Conservation (phyloP, 2,888 invertebrate genomes). For the Drosophila histrio region DNA sequence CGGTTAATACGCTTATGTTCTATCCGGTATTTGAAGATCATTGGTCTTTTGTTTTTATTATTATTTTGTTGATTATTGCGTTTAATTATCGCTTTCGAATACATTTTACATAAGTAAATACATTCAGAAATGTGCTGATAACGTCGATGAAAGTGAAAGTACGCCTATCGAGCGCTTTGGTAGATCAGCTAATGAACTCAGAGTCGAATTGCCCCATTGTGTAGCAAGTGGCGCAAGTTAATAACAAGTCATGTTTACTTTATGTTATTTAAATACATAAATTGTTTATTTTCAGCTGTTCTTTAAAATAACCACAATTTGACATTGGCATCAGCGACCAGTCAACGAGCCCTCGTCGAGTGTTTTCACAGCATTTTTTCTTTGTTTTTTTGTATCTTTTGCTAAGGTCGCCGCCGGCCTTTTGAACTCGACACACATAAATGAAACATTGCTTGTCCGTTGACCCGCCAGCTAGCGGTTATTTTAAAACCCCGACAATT, state of each 20-base stretch:
- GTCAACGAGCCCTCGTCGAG: conserved; percentile 35
- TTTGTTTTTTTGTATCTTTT: conserved; percentile 4
- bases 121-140: conserved; percentile 32
- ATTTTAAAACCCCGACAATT: conserved; percentile 23
- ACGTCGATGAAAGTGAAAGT: conserved; percentile 38
- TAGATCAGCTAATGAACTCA: conserved; percentile 4
- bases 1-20: not conserved
- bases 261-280: not conserved
- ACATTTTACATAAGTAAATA: conserved; percentile 18
- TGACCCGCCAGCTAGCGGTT: conserved; percentile 18
- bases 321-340: conserved; percentile 42
- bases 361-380: conserved; percentile 37
- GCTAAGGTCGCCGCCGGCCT: conserved; percentile 40
- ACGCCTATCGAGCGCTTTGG: not conserved
- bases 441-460: conserved; percentile 33
- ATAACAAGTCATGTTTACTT: conserved; percentile 3
- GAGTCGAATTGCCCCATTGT: not conserved
- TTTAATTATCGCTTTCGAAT: conserved; percentile 4
- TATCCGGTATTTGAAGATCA: not conserved
- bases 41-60: not conserved
- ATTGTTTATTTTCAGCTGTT: conserved; percentile 19
- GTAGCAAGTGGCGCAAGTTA: conserved; percentile 2
- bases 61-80: not conserved
- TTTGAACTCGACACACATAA: conserved; percentile 53
- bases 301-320: conserved; percentile 35